Evolutionary conservation across 2,113 vertebrate genomes (phyloP).

Genomic region (Poicephalus meyeri): DNA sequence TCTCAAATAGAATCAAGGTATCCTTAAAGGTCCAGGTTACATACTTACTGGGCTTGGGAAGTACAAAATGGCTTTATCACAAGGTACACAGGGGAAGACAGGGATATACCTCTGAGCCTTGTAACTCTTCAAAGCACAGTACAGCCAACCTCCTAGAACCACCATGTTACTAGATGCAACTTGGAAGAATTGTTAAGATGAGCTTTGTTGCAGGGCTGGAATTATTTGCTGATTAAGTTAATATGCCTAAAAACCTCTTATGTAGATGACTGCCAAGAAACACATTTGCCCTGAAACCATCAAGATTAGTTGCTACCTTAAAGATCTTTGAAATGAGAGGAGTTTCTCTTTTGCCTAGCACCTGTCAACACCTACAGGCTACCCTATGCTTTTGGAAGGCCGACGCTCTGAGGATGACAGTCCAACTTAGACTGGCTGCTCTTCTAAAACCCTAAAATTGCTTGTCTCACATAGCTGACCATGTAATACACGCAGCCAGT

Average conservation of each 20-base stretch:
- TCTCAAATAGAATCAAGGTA: background rate
- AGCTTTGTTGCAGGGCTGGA: background rate
- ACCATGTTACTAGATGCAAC: background rate
- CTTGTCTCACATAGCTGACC: background rate
- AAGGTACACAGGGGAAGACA: background rate
- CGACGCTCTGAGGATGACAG: background rate
- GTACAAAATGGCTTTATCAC: background rate
- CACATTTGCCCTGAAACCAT: conserved; percentile 42
- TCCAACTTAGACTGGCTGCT: background rate
- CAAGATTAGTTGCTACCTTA: conserved; percentile 19
- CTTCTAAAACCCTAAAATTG: background rate
- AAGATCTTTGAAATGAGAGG: background rate
- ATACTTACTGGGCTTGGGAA: background rate
- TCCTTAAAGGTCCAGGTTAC: background rate
- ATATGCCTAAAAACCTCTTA: background rate
- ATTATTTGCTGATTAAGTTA: conserved; percentile 11
- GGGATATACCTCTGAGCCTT: background rate
- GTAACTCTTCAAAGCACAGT: rapidly evolving
- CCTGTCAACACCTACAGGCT: background rate
- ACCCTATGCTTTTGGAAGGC: background rate
- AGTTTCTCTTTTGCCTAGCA: background rate
- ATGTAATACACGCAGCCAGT: rapidly evolving
- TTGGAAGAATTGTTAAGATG: background rate
- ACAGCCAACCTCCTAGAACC: background rate
- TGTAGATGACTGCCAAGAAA: conserved; percentile 3